Conservation (phyloP, 2,797 vertebrate genomes). For the Myotis vivesi region DNA sequence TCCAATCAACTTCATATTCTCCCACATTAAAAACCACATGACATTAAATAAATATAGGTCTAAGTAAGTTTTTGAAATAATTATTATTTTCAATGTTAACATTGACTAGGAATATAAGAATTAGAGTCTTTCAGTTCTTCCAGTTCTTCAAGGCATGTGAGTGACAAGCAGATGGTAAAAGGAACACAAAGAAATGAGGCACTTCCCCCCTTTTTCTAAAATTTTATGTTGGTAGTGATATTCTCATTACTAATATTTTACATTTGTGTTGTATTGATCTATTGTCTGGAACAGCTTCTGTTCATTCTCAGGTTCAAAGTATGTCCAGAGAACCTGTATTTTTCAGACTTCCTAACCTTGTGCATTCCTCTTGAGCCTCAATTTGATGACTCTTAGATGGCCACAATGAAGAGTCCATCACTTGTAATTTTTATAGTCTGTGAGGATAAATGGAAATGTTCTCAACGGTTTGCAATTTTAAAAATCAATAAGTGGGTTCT, state of each 20-base stretch:
- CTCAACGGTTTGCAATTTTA: neutral
- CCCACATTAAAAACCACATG: neutral
- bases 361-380: neutral
- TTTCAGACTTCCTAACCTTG: neutral
- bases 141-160: neutral
- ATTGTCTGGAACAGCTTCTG: neutral
- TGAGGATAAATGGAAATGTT: neutral
- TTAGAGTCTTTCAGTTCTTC: neutral
- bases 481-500: neutral
- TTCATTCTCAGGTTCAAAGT: neutral
- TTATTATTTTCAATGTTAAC: neutral
- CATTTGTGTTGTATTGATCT: neutral
- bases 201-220: neutral
- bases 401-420: neutral
- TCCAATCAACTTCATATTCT: neutral
- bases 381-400: neutral
- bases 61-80: slow-evolving; percentile 10
- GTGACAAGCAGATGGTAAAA: neutral
- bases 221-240: neutral
- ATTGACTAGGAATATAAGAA: neutral
- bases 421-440: neutral
- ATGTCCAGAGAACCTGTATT: neutral
- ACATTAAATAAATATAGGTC: neutral
- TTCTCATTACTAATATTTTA: neutral
- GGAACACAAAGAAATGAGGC: neutral